These are phyloP conservation scores for Notodromas monacha DNA, from an alignment of 2,888 invertebrate species.

Conservation along the genomic window DNA sequence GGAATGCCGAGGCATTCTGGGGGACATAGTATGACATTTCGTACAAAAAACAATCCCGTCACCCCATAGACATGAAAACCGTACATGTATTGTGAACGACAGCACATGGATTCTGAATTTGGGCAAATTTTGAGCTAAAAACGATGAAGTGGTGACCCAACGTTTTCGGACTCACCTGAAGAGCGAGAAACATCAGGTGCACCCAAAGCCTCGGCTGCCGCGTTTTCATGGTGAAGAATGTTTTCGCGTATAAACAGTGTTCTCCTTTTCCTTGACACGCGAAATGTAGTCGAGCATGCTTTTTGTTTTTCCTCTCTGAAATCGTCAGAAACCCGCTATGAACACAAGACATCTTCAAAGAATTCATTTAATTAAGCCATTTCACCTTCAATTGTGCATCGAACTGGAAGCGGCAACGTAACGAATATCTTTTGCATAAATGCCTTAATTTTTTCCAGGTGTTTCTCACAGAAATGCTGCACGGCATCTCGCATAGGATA, in stretches of 20 bases:
- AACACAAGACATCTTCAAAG: neutral
- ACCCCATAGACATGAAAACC: neutral
- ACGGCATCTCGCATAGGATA: constrained; percentile 70
- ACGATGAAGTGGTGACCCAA: neutral
- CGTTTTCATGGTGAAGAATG: constrained; percentile 20
- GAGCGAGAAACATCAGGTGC: constrained; percentile 74
- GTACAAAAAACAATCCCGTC: too few species aligned
- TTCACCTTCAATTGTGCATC: constrained; percentile 67
- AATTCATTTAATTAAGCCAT: constrained; percentile 9
- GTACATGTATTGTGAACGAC: neutral
- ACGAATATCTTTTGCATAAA: constrained; percentile 62
- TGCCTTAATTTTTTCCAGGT: constrained; percentile 55
- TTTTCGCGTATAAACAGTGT: constrained; percentile 39
- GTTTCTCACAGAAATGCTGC: constrained; percentile 82
- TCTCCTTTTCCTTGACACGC: constrained; percentile 43
- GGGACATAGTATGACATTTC: too few species aligned
- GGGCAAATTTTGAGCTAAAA: too few species aligned
- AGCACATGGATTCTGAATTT: too few species aligned
- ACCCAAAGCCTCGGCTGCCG: constrained; percentile 64
- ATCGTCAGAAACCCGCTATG: neutral
- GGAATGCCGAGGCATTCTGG: too few species aligned
- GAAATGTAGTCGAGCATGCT: constrained; percentile 56
- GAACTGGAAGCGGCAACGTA: constrained; percentile 55
- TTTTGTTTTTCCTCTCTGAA: constrained; percentile 42
- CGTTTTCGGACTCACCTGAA: constrained; percentile 29